phyloP scores from a whole-genome alignment of 2,797 vertebrate genomes.

The Pseudocheirus occidentalis region DNA sequence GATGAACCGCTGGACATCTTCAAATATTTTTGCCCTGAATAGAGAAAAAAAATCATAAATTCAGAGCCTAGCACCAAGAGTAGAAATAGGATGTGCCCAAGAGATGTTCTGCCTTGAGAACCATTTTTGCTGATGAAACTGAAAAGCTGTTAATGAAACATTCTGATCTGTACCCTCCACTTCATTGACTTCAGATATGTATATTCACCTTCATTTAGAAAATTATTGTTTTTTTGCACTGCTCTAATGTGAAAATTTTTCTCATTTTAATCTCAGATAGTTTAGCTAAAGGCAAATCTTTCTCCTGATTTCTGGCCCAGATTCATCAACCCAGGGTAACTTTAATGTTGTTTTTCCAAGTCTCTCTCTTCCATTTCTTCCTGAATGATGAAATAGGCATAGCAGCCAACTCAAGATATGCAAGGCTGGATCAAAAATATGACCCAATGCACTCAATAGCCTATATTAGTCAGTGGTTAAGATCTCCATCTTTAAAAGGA shows the following conservation, averaged over 20 bases:
- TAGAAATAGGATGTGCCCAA: not conserved
- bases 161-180: not conserved
- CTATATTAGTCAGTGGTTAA: not conserved
- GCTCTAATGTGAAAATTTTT: slow-evolving; percentile 31
- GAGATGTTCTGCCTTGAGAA: not conserved
- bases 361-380: not conserved
- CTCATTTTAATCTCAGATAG: slow-evolving; percentile 24
- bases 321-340: not conserved
- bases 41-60: slow-evolving; percentile 17
- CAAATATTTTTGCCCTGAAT: slow-evolving; percentile 91
- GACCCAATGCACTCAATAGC: not conserved
- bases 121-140: slow-evolving; percentile 21
- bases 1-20: slow-evolving; percentile 90
- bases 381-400: not conserved
- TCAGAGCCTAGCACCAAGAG: not conserved
- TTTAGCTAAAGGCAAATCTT: slow-evolving; percentile 32
- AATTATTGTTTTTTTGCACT: slow-evolving; percentile 1
- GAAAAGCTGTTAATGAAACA: slow-evolving; percentile 20
- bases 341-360: not conserved
- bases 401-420: not conserved
- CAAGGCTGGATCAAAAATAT: not conserved
- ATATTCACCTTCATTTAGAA: not conserved
- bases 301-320: slow-evolving; percentile 18
- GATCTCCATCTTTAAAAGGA: not conserved
- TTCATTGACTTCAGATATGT: not conserved